A percentile compares a stretch with the other conserved stretches of the same genome.
Evolutionary conservation across 2,797 vertebrate genomes (phyloP).

Genomic region (Tokudaia tokunoshimensis): DNA sequence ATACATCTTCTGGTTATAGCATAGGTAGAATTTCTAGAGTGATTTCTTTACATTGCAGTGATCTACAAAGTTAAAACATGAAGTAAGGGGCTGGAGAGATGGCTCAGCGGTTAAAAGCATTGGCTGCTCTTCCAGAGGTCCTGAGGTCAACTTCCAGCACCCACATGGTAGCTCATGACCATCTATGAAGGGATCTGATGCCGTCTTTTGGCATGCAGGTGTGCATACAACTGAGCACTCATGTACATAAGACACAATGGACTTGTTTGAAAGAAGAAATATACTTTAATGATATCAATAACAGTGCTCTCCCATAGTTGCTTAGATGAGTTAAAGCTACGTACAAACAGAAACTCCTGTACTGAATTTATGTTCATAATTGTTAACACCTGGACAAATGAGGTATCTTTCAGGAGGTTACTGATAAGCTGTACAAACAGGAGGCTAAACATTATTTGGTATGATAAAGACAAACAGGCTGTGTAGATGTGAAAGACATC

Average conservation of each 20-base stretch:
- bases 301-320: not conserved
- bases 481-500: not conserved
- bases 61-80: not conserved
- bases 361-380: not conserved
- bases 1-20: not conserved
- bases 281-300: constrained; percentile 17
- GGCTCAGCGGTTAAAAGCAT: not conserved
- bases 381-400: not conserved
- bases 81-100: not conserved
- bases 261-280: constrained; percentile 25
- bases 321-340: not conserved
- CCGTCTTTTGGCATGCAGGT: not conserved
- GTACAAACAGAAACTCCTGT: not conserved
- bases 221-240: not conserved
- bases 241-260: not conserved
- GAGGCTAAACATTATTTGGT: not conserved
- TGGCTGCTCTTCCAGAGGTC: not conserved
- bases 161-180: not conserved
- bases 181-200: not conserved
- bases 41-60: not conserved
- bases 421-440: not conserved
- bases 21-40: not conserved
- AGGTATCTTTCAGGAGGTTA: not conserved
- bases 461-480: constrained; percentile 18
- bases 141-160: not conserved